Evolutionary conservation across 2,797 vertebrate species (phyloP).

Genomic region (Anableps anableps): DNA sequence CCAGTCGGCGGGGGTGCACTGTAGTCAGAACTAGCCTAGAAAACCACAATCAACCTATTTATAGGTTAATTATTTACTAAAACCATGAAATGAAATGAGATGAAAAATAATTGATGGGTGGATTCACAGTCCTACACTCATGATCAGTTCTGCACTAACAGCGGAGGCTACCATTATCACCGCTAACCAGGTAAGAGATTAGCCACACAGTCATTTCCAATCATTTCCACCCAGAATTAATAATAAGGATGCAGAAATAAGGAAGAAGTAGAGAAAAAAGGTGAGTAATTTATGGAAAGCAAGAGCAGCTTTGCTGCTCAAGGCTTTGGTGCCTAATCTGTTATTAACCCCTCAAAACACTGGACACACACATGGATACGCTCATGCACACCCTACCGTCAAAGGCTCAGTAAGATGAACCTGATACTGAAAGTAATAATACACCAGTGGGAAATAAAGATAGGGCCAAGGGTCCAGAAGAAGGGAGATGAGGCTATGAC

Average conservation of each 20-base stretch:
- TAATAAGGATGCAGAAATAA: slow-evolving; percentile 53
- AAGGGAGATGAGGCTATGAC: slow-evolving; percentile 44
- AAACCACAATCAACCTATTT: background rate
- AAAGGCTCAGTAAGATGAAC: slow-evolving; percentile 46
- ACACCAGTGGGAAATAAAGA: slow-evolving; percentile 69
- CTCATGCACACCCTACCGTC: slow-evolving; percentile 30
- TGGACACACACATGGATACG: slow-evolving; percentile 14
- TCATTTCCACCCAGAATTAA: slow-evolving; percentile 57
- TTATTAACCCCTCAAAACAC: slow-evolving; percentile 57
- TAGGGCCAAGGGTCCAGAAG: slow-evolving; percentile 38
- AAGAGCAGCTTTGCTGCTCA: slow-evolving; percentile 30
- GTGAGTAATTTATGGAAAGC: slow-evolving; percentile 75
- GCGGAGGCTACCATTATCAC: slow-evolving; percentile 63
- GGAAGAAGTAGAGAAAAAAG: slow-evolving; percentile 64
- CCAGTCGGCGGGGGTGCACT: background rate
- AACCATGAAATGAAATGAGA: slow-evolving; percentile 13
- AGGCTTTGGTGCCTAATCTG: slow-evolving; percentile 70
- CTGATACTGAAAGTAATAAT: slow-evolving; percentile 44
- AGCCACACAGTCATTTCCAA: slow-evolving; percentile 54
- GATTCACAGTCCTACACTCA: slow-evolving; percentile 45
- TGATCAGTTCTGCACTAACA: slow-evolving; percentile 43
- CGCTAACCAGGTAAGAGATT: slow-evolving; percentile 62
- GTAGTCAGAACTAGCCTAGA: background rate
- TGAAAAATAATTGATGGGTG: slow-evolving; percentile 4
- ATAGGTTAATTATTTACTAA: background rate